Evolutionary conservation across 2,797 vertebrate species (phyloP).

Genomic region (Scarus forsteni): DNA sequence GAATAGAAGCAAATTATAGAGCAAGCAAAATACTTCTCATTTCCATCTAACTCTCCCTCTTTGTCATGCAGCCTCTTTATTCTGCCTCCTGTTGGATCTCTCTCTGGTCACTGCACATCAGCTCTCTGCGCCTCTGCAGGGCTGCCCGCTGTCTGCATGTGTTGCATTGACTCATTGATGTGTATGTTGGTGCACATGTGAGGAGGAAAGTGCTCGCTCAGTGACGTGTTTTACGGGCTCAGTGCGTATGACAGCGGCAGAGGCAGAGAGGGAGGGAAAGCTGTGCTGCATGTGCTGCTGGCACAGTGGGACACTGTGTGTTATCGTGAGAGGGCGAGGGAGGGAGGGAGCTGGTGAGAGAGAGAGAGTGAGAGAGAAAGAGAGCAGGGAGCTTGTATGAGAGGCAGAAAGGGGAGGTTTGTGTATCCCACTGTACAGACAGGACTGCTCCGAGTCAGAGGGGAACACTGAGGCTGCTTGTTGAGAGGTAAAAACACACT

Average conservation of each 20-base stretch:
- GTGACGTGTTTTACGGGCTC: constrained; percentile 30
- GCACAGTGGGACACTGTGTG: constrained; percentile 47
- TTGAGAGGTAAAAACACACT: constrained; percentile 77
- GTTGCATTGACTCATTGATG: not conserved
- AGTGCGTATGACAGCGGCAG: constrained; percentile 36
- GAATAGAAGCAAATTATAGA: too few species aligned
- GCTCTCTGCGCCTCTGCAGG: constrained; percentile 35
- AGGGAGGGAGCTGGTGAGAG: constrained; percentile 53
- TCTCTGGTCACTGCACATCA: constrained; percentile 57
- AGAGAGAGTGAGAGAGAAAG: constrained; percentile 54
- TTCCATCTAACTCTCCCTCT: constrained; percentile 8
- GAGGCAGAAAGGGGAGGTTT: constrained; percentile 40
- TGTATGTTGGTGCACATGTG: constrained; percentile 22
- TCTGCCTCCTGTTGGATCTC: constrained; percentile 22
- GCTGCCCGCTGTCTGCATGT: constrained; percentile 40
- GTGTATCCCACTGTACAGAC: constrained; percentile 62
- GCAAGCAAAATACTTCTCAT: not conserved
- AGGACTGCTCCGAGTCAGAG: constrained; percentile 69
- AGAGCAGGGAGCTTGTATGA: constrained; percentile 50
- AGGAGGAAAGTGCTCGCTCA: constrained; percentile 25
- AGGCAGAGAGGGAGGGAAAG: constrained; percentile 45
- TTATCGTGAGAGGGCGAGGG: constrained; percentile 48
- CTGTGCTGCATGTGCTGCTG: constrained; percentile 58
- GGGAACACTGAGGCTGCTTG: constrained; percentile 73
- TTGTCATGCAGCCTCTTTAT: constrained; percentile 30